Evolutionary conservation across 2,797 vertebrate species (phyloP), one percentile per base, ranked within the genome.

Genomic region (Poliocrania exsul): DNA sequence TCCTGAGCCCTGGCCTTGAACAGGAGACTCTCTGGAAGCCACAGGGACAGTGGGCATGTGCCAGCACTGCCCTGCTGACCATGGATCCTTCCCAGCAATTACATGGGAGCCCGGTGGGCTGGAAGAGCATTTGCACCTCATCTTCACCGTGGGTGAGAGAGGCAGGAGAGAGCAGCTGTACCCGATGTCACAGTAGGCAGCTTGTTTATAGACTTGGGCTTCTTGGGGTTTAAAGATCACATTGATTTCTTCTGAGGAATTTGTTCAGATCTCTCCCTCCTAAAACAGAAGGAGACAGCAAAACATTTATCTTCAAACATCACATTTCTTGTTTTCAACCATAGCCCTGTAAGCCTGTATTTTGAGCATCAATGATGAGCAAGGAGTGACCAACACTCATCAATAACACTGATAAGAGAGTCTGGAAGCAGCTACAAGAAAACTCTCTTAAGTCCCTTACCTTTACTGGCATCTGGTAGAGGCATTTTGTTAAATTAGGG

Each of bases 181-280:
- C 98, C 99, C 98, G 93, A 99, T 95, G 70, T 99, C 93, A 18
- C 98, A 99, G 93, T 98, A 99, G 58, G 99, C 64, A 0, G 96
- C 98, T 53, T 97, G 97, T 26, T 98, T 97, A 94, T 98, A 99
- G 51, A 98, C 54, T 91, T 46, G 97, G 89, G 98, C 98, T 95
- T 98, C 98, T 62, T 73, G 85, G 3, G 99, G 99, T 83, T 98
- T 98, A 86, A 99, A 99, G 80, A 98, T 93, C 44, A 99, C 97
- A 10, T 18, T 95, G 69, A 99, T 98, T 93, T 98, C 93, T 38
- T 81, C 91, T 7, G 98, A 98, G 40, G 94, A 97, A 49, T 98
- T 98, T 13, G 99, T 98, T 98, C 98, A 99, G 80, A 99, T 94
- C 37, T 99, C 98, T 6, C 99, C 99, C 86, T 99, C 98, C 98